Conservation (phyloP, 2,797 vertebrate species). For the Pelodytes ibericus region DNA sequence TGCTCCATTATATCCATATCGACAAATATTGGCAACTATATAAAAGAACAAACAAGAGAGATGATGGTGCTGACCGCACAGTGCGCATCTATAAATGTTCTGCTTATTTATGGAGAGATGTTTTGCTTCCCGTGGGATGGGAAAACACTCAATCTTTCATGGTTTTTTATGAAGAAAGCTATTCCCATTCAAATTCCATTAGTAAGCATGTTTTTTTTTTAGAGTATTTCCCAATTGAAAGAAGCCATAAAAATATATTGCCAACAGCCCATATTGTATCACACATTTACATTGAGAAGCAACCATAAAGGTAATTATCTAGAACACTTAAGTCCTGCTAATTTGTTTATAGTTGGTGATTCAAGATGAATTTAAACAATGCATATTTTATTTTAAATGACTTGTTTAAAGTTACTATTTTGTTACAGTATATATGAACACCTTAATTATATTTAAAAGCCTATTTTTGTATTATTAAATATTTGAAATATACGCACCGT, state of each 20-base stretch:
- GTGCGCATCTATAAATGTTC: conserved; percentile 27
- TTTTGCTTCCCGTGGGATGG: conserved; percentile 17
- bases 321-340: neutral
- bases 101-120: conserved; percentile 34
- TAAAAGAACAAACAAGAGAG: conserved; percentile 32
- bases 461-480: neutral
- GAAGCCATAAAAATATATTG: conserved; percentile 10
- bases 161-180: conserved; percentile 29
- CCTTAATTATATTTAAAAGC: no score
- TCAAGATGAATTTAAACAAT: no score
- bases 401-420: neutral
- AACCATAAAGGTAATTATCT: neutral
- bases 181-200: conserved; percentile 30
- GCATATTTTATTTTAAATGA: no score
- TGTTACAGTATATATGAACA: neutral
- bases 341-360: neutral
- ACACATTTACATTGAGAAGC: neutral
- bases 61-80: conserved; percentile 23
- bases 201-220: conserved; percentile 36
- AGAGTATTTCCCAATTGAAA: conserved; percentile 25
- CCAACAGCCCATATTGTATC: conserved; percentile 6
- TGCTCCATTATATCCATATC: neutral
- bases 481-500: no score
- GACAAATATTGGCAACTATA: conserved; percentile 47
- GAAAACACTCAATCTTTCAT: conserved; percentile 11